Percentiles rank a stretch among this genome's conserved stretches.
Evolutionary conservation across 2,113 vertebrate genomes (phyloP).

Genomic region (Emydura subglobosa): DNA sequence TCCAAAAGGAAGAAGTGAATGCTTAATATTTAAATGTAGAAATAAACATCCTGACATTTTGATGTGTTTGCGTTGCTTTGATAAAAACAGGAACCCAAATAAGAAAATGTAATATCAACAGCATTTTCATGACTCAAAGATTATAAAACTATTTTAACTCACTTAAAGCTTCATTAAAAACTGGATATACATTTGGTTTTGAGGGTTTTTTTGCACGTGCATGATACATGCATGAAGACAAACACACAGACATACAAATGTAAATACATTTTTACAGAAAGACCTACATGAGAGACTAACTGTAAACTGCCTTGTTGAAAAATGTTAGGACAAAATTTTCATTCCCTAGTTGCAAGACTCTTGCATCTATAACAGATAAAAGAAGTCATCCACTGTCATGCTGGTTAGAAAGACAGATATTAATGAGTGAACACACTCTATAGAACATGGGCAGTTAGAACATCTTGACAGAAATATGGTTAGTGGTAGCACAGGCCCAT

Average conservation of each 20-base stretch:
- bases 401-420: slow-evolving; percentile 49
- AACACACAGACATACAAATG: background rate
- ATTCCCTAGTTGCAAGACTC: background rate
- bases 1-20: background rate
- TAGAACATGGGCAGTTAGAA: slow-evolving; percentile 46
- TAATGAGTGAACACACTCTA: slow-evolving; percentile 9
- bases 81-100: background rate
- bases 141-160: background rate
- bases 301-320: rapidly evolving
- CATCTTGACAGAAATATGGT: slow-evolving; percentile 55
- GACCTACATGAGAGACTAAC: background rate
- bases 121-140: background rate
- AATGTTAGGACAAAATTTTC: background rate
- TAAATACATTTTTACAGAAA: background rate
- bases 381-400: slow-evolving; percentile 48
- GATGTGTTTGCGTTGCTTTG: background rate
- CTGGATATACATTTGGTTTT: background rate
- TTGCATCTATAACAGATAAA: background rate
- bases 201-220: background rate
- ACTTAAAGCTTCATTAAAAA: slow-evolving; percentile 11
- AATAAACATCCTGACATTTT: background rate
- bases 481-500: slow-evolving; percentile 74
- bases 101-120: background rate
- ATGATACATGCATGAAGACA: background rate
- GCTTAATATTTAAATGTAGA: background rate